These are phyloP conservation scores for Tenthredo scrophulariae DNA, from an alignment of 2,888 invertebrate genomes.

Conservation along the genomic window DNA sequence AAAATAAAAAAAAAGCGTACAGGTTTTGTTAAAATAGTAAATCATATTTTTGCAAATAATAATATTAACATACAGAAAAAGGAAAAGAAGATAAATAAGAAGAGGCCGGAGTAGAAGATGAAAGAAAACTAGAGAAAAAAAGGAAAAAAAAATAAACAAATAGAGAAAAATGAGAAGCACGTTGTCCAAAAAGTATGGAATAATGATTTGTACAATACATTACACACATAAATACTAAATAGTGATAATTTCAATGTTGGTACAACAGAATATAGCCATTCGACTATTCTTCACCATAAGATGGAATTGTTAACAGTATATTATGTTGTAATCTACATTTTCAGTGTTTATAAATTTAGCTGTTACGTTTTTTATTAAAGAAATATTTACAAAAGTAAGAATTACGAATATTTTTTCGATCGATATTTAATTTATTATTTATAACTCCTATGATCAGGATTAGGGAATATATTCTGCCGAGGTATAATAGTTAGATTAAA, in stretches of 20 bases:
- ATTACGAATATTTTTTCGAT: conserved; percentile 69
- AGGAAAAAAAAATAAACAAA: conserved; percentile 57
- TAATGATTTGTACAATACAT: conserved; percentile 75
- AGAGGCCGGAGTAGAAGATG: conserved; percentile 6
- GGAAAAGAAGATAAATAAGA: conserved; percentile 8
- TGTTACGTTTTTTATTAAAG: conserved; percentile 73
- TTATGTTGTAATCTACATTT: conserved; percentile 75
- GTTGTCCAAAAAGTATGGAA: conserved; percentile 76
- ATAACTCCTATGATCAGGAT: conserved; percentile 39
- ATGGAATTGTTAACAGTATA: conserved; percentile 75
- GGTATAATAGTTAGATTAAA: neutral
- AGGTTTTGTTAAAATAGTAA: conserved; percentile 69
- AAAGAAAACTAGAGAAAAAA: neutral
- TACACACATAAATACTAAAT: conserved; percentile 62
- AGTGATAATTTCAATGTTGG: conserved; percentile 74
- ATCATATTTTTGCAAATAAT: conserved; percentile 73
- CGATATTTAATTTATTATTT: conserved; percentile 65
- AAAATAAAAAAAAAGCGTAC: conserved; percentile 32
- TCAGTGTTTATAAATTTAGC: conserved; percentile 74
- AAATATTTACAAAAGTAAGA: conserved; percentile 70
- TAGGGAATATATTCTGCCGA: conserved; percentile 14
- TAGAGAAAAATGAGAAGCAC: conserved; percentile 64
- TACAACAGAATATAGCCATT: conserved; percentile 72
- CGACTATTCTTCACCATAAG: conserved; percentile 70
- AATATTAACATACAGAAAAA: conserved; percentile 61